These are phyloP conservation scores for Eupithecia vulgata DNA, from an alignment of 2,888 invertebrate species.

Conservation along the genomic window DNA sequence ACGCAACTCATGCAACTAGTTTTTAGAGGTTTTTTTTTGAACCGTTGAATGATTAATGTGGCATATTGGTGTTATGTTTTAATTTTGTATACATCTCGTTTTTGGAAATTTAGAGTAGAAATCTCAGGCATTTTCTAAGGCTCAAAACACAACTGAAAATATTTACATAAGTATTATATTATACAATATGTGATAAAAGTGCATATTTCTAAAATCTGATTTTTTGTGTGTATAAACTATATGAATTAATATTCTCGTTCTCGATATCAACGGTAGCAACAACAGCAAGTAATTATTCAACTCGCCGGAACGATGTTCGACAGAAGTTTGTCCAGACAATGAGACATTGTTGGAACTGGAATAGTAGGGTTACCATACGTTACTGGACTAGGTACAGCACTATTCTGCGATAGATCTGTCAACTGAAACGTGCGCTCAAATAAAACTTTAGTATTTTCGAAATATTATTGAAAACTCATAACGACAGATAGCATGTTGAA, in stretches of 20 bases:
- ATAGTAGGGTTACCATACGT: constrained; percentile 50
- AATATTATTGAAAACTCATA: no score
- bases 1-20: constrained; percentile 65
- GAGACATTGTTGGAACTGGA: constrained; percentile 70
- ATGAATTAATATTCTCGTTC: not conserved
- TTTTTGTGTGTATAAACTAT: not conserved
- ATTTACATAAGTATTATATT: no score
- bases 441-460: no score
- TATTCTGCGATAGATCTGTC: not conserved
- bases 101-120: not conserved
- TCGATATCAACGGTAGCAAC: constrained; percentile 55
- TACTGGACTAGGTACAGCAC: not conserved
- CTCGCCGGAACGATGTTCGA: constrained; percentile 60
- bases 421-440: not conserved
- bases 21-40: constrained; percentile 51
- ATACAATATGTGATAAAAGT: not conserved
- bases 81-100: constrained; percentile 24
- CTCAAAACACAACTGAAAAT: not conserved
- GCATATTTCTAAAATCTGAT: not conserved
- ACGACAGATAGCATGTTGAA: no score
- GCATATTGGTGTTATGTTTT: constrained; percentile 30
- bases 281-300: constrained; percentile 62
- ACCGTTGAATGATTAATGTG: constrained; percentile 54
- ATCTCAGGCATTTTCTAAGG: not conserved
- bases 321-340: constrained; percentile 74